These are phyloP conservation scores for Argentina silus DNA, from an alignment of 2,797 vertebrate species.

Conservation along the genomic window DNA sequence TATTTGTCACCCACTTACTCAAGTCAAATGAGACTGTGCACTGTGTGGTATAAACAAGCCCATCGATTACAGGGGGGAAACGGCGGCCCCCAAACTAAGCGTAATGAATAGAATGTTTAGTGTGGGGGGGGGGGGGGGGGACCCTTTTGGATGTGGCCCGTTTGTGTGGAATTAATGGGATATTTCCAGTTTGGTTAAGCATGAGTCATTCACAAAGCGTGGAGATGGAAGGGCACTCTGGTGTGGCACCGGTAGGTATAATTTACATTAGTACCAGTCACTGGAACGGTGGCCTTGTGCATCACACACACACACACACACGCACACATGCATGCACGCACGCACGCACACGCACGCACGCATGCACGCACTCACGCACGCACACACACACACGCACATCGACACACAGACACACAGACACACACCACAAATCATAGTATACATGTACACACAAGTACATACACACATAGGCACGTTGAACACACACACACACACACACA, in stretches of 20 bases:
- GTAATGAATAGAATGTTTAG: slow-evolving; percentile 75
- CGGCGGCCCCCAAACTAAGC: slow-evolving; percentile 58
- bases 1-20: slow-evolving; percentile 80
- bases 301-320: not conserved
- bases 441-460: slow-evolving; percentile 23
- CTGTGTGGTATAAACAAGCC: slow-evolving; percentile 66
- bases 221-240: slow-evolving; percentile 46
- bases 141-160: slow-evolving; percentile 58
- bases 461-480: not conserved
- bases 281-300: slow-evolving; percentile 46
- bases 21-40: slow-evolving; percentile 74
- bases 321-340: not conserved
- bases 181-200: slow-evolving; percentile 74
- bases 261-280: slow-evolving; percentile 74
- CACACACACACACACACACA: slow-evolving; percentile 4
- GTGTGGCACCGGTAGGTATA: slow-evolving; percentile 62
- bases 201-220: slow-evolving; percentile 60
- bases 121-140: slow-evolving; percentile 48
- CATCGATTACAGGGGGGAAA: slow-evolving; percentile 61
- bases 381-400: slow-evolving; percentile 8
- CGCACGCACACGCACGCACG: not conserved
- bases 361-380: not conserved
- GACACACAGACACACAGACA: slow-evolving; percentile 25
- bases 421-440: slow-evolving; percentile 27
- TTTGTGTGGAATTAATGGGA: slow-evolving; percentile 77